Evolutionary conservation across 2,888 invertebrate species (phyloP).

Genomic region (Drosophila falleni): DNA sequence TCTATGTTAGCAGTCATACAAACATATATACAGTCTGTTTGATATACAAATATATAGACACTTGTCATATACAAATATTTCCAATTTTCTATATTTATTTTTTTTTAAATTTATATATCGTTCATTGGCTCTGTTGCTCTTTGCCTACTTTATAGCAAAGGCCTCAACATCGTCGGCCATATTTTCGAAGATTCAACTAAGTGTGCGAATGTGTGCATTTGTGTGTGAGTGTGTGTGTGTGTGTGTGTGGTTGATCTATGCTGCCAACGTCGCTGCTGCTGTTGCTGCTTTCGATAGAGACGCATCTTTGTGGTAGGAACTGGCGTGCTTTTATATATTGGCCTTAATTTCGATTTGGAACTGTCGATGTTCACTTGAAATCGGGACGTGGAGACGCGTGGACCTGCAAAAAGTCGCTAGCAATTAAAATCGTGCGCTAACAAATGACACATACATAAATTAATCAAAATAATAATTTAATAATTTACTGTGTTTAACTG

Average conservation of each 20-base stretch:
- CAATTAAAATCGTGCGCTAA: constrained; percentile 68
- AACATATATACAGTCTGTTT: constrained; percentile 14
- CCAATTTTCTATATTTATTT: constrained; percentile 71
- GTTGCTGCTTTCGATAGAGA: constrained; percentile 48
- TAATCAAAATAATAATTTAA: constrained; percentile 24
- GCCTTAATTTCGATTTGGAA: constrained; percentile 84
- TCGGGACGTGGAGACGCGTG: constrained; percentile 85
- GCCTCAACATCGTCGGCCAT: constrained; percentile 53
- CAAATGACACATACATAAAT: constrained; percentile 52
- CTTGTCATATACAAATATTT: constrained; percentile 69
- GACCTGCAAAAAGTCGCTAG: constrained; percentile 80
- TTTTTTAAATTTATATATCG: constrained; percentile 63
- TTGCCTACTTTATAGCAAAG: constrained; percentile 57
- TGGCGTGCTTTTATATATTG: constrained; percentile 76
- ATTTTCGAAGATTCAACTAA: constrained; percentile 64
- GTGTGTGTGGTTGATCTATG: constrained; percentile 58
- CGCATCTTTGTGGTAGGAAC: constrained; percentile 75
- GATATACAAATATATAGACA: constrained; percentile 26
- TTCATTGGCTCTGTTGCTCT: constrained; percentile 66
- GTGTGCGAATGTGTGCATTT: constrained; percentile 33
- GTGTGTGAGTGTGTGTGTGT: constrained; percentile 37
- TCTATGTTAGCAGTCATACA: constrained; percentile 34
- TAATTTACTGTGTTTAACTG: constrained; percentile 10
- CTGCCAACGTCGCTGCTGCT: constrained; percentile 55
- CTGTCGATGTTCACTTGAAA: constrained; percentile 85